Conservation (phyloP, 2,113 vertebrate genomes). For the Sarotherodon lohbergeri region DNA sequence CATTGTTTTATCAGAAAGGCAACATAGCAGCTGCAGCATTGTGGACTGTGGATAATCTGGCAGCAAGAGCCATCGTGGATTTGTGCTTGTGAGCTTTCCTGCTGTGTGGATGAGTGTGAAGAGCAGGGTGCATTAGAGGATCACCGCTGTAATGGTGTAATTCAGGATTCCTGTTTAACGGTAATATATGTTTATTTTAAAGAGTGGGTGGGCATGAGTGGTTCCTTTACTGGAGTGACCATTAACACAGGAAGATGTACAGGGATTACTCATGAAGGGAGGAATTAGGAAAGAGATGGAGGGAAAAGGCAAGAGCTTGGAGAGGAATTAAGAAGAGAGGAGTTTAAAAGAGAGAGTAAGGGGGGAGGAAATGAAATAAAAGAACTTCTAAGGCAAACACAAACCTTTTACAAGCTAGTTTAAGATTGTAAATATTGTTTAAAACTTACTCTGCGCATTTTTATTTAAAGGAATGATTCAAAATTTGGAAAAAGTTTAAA, state of each 20-base stretch:
- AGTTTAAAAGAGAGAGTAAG: not conserved
- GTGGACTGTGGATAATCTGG: slow-evolving; percentile 50
- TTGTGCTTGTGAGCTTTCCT: slow-evolving; percentile 35
- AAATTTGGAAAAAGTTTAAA: not conserved
- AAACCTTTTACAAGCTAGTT: not conserved
- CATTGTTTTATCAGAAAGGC: slow-evolving; percentile 47
- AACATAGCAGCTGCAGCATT: slow-evolving; percentile 37
- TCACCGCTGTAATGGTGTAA: slow-evolving; percentile 50
- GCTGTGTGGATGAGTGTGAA: slow-evolving; percentile 47
- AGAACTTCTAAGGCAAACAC: not conserved
- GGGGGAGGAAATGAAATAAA: not conserved
- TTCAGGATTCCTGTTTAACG: slow-evolving; percentile 38
- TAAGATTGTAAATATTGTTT: not conserved
- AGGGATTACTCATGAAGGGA: not conserved
- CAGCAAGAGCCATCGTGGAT: slow-evolving; percentile 50
- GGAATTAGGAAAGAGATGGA: not conserved
- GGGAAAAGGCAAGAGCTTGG: not conserved
- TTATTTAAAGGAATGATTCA: not conserved
- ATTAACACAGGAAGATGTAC: not conserved
- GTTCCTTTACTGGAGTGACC: slow-evolving; percentile 1
- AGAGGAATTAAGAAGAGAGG: not conserved
- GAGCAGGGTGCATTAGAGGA: slow-evolving; percentile 62
- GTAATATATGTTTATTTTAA: not conserved
- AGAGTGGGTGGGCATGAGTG: slow-evolving; percentile 6
- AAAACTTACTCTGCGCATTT: not conserved